Percentiles rank a stretch among this genome's conserved stretches.
Conservation (phyloP, 2,113 vertebrate genomes). For the Apodemus speciosus region DNA sequence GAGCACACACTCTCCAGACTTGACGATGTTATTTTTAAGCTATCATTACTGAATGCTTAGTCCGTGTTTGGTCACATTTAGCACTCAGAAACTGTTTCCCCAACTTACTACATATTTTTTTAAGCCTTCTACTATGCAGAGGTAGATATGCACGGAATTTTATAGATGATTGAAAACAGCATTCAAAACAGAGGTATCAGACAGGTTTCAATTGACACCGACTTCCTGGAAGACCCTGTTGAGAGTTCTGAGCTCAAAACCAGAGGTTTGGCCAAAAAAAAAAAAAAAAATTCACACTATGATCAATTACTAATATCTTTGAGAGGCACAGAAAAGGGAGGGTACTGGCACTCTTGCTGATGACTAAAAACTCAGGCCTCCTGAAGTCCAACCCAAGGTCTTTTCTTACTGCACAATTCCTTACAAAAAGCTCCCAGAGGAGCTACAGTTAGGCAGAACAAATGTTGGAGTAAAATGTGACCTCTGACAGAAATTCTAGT, state of each 20-base stretch:
- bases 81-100: neutral
- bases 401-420: neutral
- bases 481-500: neutral
- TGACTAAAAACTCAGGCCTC: neutral
- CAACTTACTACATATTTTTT: neutral
- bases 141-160: neutral
- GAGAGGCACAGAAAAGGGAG: neutral
- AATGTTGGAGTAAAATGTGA: neutral
- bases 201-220: neutral
- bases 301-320: neutral
- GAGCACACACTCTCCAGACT: neutral
- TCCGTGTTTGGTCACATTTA: neutral
- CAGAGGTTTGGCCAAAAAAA: neutral
- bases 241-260: neutral
- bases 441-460: neutral
- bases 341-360: neutral
- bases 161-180: neutral
- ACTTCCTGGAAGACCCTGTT: neutral
- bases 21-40: neutral
- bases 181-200: neutral
- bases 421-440: neutral
- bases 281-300: neutral
- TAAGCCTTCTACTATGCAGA: neutral
- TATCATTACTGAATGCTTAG: neutral
- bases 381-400: neutral